Conservation (phyloP, 2,113 vertebrate species). For the Xiphias gladius region DNA sequence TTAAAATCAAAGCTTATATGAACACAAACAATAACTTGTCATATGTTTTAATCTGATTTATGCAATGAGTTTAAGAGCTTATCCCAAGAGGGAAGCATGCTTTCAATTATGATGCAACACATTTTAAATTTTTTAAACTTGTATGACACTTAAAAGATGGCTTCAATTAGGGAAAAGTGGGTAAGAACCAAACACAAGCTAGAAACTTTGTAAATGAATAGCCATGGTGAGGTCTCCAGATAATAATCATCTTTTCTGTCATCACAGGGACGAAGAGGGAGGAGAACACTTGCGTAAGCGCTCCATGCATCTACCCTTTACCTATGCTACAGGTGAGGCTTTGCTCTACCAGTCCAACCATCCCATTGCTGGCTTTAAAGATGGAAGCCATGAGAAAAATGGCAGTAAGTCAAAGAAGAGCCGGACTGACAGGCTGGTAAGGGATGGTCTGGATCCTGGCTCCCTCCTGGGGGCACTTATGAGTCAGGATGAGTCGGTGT, state of each 20-base stretch:
- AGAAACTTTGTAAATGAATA: neutral
- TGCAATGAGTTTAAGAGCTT: neutral
- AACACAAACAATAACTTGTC: no score
- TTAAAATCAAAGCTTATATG: no score
- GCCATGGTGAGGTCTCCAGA: neutral
- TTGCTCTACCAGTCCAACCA: slow-evolving; percentile 86
- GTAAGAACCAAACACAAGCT: neutral
- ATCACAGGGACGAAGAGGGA: slow-evolving; percentile 88
- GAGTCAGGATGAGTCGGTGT: slow-evolving; percentile 81
- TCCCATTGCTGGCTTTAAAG: slow-evolving; percentile 75
- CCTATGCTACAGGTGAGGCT: slow-evolving; percentile 88
- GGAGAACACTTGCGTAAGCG: slow-evolving; percentile 87
- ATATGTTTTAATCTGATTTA: no score
- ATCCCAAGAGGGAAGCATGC: no score
- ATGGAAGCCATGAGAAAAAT: slow-evolving; percentile 72
- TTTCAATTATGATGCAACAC: neutral
- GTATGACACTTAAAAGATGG: neutral
- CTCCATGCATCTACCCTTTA: slow-evolving; percentile 88
- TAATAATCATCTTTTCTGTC: slow-evolving; percentile 34
- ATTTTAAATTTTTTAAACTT: neutral
- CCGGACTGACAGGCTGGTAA: slow-evolving; percentile 64
- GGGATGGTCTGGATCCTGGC: slow-evolving; percentile 64
- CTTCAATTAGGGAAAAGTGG: no score
- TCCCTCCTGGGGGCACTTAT: slow-evolving; percentile 82
- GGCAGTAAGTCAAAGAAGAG: slow-evolving; percentile 79